phyloP scores from a whole-genome alignment of 1,140 invertebrate genomes.

The Chironomus striatipennis region DNA sequence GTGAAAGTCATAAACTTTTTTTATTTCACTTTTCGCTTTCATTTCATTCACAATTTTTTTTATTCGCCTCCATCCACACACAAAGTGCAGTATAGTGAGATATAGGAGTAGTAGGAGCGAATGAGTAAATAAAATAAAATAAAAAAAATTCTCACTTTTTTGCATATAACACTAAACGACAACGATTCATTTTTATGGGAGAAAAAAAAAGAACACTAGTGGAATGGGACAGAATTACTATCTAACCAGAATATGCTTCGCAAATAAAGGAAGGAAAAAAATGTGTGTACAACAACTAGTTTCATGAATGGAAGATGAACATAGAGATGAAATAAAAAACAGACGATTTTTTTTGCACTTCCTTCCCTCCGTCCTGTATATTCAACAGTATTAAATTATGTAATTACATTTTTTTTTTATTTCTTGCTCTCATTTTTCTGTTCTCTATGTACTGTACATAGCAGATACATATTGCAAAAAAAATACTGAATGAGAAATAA shows the following conservation, averaged over 20 bases:
- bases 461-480: no score
- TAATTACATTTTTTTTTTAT: neutral
- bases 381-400: slow-evolving; percentile 9
- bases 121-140: neutral
- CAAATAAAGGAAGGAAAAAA: neutral
- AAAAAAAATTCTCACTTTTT: slow-evolving; percentile 14
- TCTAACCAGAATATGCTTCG: neutral
- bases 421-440: neutral
- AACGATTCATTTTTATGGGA: neutral
- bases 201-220: neutral
- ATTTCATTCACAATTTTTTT: slow-evolving; percentile 11
- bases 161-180: neutral
- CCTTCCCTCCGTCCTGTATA: neutral
- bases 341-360: neutral
- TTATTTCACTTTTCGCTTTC: slow-evolving; percentile 20
- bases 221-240: neutral
- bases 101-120: neutral
- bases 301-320: neutral
- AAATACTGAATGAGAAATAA: neutral
- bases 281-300: neutral
- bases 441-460: neutral
- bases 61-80: neutral
- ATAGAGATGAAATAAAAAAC: neutral
- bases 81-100: neutral
- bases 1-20: slow-evolving; percentile 23